A percentile compares a stretch with the other conserved stretches of the same genome.
phyloP scores from a whole-genome alignment of 2,113 vertebrate genomes.

The Acinonyx jubatus region DNA sequence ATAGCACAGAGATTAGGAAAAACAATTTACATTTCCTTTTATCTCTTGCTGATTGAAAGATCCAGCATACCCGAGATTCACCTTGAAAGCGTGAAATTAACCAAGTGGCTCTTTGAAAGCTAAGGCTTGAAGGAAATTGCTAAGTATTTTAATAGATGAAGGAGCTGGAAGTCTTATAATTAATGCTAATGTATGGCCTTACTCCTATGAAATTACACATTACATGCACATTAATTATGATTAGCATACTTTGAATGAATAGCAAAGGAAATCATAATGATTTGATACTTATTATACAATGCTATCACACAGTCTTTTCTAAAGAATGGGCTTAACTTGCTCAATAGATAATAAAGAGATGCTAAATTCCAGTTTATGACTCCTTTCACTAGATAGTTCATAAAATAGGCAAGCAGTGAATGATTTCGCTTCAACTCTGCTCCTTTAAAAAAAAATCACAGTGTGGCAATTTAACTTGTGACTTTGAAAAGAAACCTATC shows the following conservation, averaged over 20 bases:
- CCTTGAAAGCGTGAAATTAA: not conserved
- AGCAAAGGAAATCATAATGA: conserved; percentile 46
- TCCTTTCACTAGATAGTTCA: not conserved
- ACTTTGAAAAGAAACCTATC: conserved; percentile 51
- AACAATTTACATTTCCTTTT: conserved; percentile 46
- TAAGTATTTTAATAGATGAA: conserved; percentile 65
- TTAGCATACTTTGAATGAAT: conserved; percentile 60
- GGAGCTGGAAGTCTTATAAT: conserved; percentile 53
- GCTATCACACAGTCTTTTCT: not conserved
- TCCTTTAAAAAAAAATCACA: not conserved
- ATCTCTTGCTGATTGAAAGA: conserved; percentile 42
- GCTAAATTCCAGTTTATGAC: not conserved
- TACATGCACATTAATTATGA: conserved; percentile 59
- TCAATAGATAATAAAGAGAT: not conserved
- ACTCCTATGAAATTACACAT: conserved; percentile 67
- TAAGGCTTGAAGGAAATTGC: not conserved
- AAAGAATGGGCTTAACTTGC: conserved; percentile 41
- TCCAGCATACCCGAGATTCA: not conserved
- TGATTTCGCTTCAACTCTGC: not conserved
- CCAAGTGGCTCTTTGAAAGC: conserved; percentile 35
- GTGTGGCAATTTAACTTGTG: not conserved
- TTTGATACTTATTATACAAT: conserved; percentile 56
- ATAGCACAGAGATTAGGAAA: not conserved
- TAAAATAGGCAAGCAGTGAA: conserved; percentile 46
- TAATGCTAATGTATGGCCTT: conserved; percentile 2